Base-by-base conservation (phyloP, 1,140 invertebrate genomes). In the Potamilus streckersoni region DNA sequence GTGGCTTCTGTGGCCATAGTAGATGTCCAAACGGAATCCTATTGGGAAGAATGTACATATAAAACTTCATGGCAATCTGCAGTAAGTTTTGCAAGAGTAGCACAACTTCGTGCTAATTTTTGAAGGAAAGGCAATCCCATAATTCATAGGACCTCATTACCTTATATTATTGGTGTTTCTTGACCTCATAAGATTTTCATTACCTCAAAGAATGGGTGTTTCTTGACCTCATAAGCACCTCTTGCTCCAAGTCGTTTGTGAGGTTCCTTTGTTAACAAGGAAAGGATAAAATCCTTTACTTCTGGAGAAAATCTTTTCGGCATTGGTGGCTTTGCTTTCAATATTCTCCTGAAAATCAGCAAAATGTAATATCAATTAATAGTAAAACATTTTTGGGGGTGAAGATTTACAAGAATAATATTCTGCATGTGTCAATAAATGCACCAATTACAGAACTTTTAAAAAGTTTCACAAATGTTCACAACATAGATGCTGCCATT, bases 91-190 rank as follows among this genome's bases (percentile, higher is more conserved):
- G 38, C 4, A 49, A 11, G 38, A 49, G 11, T 49, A 49, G 38
- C 38, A 49, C 4, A 49, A 5, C 4, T 11, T 49, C 11, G 38
- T 49, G 38, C 38, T 49, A 49, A 49, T 49, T 4, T 4, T 6
- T 49, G 38, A 11, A 49, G 6, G 38, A 49, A 8, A 11, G 38
- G 11, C 38, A 6, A 49, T 49, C 38, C 38, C 38, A 49, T 49
- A 49, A 49, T 49, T 49, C 38, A 71, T 60, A 60, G 38, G 17
- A 69, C 66, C 17, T 77, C 17, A 95, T 95, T 94, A 68, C 97
- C 96, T 69, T 98, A 89, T 80, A 97, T 89, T 99, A 99, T 80
- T 94, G 93, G 85, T 99, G 98, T 38, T 91, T 93, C 90, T 98
- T 98, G 79, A 99, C 94, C 88, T 98, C 96, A 78, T 93, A 90